Evolutionary conservation across 2,797 vertebrate species (phyloP), one percentile per base, ranked within the genome.

Genomic region (Prionace glauca): DNA sequence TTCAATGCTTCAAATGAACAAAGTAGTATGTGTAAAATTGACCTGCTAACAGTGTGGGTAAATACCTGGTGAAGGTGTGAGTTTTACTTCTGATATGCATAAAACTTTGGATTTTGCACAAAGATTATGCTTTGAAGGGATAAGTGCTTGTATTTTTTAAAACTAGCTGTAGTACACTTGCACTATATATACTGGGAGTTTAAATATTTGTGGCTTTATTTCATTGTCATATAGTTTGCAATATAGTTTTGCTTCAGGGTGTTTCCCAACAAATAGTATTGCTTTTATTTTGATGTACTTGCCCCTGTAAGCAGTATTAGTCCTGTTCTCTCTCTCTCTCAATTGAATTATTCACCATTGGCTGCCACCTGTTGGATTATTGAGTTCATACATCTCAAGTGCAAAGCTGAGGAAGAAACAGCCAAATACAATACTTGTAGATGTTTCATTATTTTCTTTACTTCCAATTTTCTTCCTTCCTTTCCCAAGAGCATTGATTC

Each of bases 301-400:
- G 1, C 3, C 29, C 29, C 71, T 94, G 26, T 9, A 18, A 29
- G 11, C 24, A 29, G 11, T 8, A 11, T 50, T 94, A 69, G 41
- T 50, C 29, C 41, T 26, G 12, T 72, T 74, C 69, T 74, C 36
- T 94, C 41, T 56, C 11, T 69, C 65, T 56, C 11, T 93, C 65
- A 93, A 41, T 18, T 69, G 45, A 50, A 69, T 32, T 10, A 74
- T 56, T 2, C 24, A 94, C 69, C 14, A 32, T 26, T 94, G 36
- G 41, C 26, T 94, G 93, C 93, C 93, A 94, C 26, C 93, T 94
- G 93, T 71, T 94, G 93, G 92, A 72, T 71, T 45, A 74, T 74
- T 56, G 24, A 32, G 93, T 94, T 74, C 26, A 16, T 72, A 29
- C 69, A 72, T 11, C 69, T 24, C 12, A 45, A 32, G 50, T 74